phyloP scores from a whole-genome alignment of 2,797 vertebrate species.

The Acrossocheilus fasciatus region DNA sequence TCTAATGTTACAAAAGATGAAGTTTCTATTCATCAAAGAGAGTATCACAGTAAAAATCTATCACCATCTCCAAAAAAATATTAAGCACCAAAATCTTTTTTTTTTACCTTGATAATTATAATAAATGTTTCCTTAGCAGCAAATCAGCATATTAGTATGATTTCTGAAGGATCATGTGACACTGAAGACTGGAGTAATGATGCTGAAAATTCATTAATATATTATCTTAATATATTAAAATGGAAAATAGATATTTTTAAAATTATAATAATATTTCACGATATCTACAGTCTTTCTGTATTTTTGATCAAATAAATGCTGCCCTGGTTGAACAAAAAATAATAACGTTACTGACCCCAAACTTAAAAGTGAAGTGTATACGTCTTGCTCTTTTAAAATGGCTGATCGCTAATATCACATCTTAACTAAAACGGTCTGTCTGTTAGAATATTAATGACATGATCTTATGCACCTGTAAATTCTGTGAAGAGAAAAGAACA shows the following conservation, averaged over 20 bases:
- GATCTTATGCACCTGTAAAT: background rate
- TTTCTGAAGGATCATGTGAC: background rate
- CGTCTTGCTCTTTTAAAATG: background rate
- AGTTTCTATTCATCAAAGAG: too few species aligned
- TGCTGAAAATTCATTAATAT: background rate
- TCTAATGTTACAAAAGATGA: background rate
- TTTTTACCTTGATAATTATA: background rate
- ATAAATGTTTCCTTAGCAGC: background rate
- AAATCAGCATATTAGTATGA: background rate
- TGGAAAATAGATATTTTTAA: too few species aligned
- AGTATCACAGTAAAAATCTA: too few species aligned
- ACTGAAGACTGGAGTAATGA: background rate
- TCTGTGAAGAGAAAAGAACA: background rate
- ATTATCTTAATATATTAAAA: background rate
- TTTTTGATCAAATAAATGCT: too few species aligned
- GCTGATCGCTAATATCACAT: background rate
- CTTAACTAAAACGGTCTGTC: background rate
- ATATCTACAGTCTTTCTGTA: too few species aligned
- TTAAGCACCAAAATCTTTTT: background rate
- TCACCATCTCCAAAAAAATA: background rate
- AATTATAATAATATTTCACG: too few species aligned
- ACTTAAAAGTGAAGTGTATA: background rate
- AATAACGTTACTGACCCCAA: background rate
- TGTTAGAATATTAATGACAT: background rate
- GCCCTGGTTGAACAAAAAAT: too few species aligned